phyloP scores from a whole-genome alignment of 2,797 vertebrate genomes.

The Leptodactylus fallax region DNA sequence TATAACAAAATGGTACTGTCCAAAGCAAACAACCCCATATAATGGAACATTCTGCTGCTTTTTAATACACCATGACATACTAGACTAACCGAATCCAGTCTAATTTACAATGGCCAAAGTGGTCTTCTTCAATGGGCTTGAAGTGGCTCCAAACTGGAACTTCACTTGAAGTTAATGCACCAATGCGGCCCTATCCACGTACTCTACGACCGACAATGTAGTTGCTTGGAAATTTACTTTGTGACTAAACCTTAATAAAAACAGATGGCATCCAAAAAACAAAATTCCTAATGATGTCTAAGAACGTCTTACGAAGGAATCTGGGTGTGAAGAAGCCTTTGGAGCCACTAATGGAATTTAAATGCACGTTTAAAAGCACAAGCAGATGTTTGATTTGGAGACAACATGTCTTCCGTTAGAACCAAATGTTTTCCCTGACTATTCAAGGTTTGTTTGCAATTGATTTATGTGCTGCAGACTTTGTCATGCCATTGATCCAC shows the following conservation, averaged over 20 bases:
- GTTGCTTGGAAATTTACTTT: constrained; percentile 29
- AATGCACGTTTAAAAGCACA: constrained; percentile 46
- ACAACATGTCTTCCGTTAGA: constrained; percentile 45
- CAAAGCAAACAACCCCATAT: neutral
- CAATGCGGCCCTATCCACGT: constrained; percentile 17
- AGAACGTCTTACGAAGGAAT: constrained; percentile 38
- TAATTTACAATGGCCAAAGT: neutral
- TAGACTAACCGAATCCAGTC: neutral
- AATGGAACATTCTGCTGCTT: neutral
- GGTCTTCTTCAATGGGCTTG: neutral
- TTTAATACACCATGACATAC: neutral
- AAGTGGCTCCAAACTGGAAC: neutral
- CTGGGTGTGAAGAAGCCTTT: constrained; percentile 16
- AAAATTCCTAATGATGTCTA: constrained; percentile 45
- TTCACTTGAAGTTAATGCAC: neutral
- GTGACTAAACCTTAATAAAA: constrained; percentile 41
- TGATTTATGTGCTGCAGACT: constrained; percentile 31
- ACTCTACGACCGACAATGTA: neutral
- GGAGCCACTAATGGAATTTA: constrained; percentile 26
- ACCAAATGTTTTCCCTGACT: constrained; percentile 54
- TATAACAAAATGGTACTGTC: neutral
- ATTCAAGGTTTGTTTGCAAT: constrained; percentile 44
- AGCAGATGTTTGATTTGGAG: constrained; percentile 52
- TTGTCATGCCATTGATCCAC: neutral
- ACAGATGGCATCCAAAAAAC: neutral